Percentiles rank a stretch among this genome's conserved stretches.
Evolutionary conservation across 1,140 invertebrate genomes (phyloP).

Genomic region (Drosophila bifasciata): DNA sequence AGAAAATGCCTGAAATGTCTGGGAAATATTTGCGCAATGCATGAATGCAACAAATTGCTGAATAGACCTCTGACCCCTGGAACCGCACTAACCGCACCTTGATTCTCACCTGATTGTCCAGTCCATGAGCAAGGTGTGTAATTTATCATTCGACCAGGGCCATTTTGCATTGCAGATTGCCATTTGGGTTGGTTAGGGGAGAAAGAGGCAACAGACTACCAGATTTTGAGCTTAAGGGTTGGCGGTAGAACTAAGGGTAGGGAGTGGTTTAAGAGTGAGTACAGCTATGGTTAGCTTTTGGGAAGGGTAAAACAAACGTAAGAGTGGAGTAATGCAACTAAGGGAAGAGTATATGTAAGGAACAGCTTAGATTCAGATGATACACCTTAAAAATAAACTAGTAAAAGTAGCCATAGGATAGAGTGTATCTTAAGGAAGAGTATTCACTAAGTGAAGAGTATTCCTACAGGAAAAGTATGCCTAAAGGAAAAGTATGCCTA

Average conservation of each 20-base stretch:
- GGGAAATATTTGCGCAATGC: slow-evolving; percentile 60
- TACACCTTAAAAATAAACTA: too few species aligned
- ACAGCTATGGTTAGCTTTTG: background rate
- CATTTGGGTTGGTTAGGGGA: slow-evolving; percentile 1
- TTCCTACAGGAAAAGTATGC: too few species aligned
- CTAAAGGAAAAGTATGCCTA: too few species aligned
- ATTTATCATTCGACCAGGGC: slow-evolving; percentile 53
- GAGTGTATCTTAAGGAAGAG: too few species aligned
- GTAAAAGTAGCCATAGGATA: too few species aligned
- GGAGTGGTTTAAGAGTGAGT: slow-evolving; percentile 1
- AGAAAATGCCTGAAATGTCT: slow-evolving; percentile 50
- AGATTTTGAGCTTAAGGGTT: background rate
- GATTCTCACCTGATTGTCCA: slow-evolving; percentile 34
- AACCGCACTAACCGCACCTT: background rate
- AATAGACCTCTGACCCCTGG: slow-evolving; percentile 1
- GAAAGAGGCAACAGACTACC: slow-evolving; percentile 2
- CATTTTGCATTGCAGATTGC: slow-evolving; percentile 59
- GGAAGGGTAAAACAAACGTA: too few species aligned
- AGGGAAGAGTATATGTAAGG: too few species aligned
- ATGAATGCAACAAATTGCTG: slow-evolving; percentile 63
- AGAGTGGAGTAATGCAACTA: too few species aligned
- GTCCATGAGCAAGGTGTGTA: slow-evolving; percentile 42
- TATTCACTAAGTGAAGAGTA: too few species aligned
- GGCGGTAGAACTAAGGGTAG: background rate
- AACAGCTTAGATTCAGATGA: too few species aligned